Percentiles rank a stretch among this genome's conserved stretches.
These are phyloP conservation scores for Diorhabda sublineata DNA, from an alignment of 1,140 invertebrate genomes.

Conservation along the genomic window DNA sequence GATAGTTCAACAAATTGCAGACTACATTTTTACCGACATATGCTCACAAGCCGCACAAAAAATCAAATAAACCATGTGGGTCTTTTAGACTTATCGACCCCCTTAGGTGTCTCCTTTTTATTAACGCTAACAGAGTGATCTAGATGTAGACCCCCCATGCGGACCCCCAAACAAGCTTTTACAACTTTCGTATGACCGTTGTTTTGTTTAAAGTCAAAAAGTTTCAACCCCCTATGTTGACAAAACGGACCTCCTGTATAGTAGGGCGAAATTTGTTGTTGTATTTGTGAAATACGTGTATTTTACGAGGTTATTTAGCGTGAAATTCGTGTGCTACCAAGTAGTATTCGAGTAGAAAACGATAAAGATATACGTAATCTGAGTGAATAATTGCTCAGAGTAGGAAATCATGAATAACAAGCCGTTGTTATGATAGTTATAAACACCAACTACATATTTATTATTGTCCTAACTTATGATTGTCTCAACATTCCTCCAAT, in stretches of 20 bases:
- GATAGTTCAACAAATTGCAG: constrained; percentile 10
- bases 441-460: too few species aligned
- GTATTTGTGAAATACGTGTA: constrained; percentile 21
- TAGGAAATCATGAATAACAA: too few species aligned
- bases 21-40: constrained; percentile 16
- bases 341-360: too few species aligned
- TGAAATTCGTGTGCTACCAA: constrained; percentile 19
- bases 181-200: constrained; percentile 16
- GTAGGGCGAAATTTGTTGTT: constrained; percentile 9
- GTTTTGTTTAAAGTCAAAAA: constrained; percentile 35
- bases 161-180: constrained; percentile 27
- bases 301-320: constrained; percentile 21
- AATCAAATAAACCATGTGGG: constrained; percentile 28
- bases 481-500: too few species aligned
- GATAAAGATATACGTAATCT: too few species aligned
- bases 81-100: constrained; percentile 31
- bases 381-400: too few species aligned
- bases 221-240: constrained; percentile 27
- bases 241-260: constrained; percentile 31
- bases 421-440: too few species aligned
- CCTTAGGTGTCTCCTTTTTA: constrained; percentile 15
- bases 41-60: constrained; percentile 25
- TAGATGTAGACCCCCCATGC: constrained; percentile 21
- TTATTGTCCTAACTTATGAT: too few species aligned
- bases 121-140: constrained; percentile 8